Evolutionary conservation across 2,888 invertebrate species (phyloP), one percentile per base, ranked within the genome.

Genomic region (Melikaiella ostensackeni): DNA sequence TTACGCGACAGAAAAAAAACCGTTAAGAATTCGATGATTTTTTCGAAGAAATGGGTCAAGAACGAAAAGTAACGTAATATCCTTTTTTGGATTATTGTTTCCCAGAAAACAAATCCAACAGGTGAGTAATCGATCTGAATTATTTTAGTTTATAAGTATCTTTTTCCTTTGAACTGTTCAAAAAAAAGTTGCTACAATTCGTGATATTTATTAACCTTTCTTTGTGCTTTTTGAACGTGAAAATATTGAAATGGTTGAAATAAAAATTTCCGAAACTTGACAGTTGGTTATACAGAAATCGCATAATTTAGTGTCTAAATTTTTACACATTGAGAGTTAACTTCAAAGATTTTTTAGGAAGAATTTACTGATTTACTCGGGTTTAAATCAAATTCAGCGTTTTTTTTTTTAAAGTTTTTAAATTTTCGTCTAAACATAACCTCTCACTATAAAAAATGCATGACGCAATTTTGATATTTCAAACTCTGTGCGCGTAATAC

Each of bases 111-210:
- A 46, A 42, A 19, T 27, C 27, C n/a, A 42, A 24, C 27, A 70
- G 66, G 66, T 70, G 42, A 46, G 66, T 42, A 57, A 57, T 59
- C 21, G 27, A 59, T 27, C 5, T 11, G 30, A 70, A 16, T 66
- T 35, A 24, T 6, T 35, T 21, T 9, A 30, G 13, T 35, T 62
- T 33, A 19, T 2, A 2, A n/a, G 30, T 9, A 9, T 35, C 21
- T 38, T 35, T 1, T n/a, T 63, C 5, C 2, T 59, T 59, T 59
- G 2, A 55, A 27, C 16, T 59, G 6, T 13, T 24, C 7, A 13
- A 27, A 21, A 16, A 57, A 57, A 59, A 24, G 4, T 21, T 6
- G 27, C 59, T 16, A 7, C 11, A 50, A 30, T 30, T 21, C 13
- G 13, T 57, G 0, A 16, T 42, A 42, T 27, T 16, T 24, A 1